These are phyloP conservation scores for Hemithea aestivaria DNA, from an alignment of 2,888 invertebrate species.

Conservation along the genomic window DNA sequence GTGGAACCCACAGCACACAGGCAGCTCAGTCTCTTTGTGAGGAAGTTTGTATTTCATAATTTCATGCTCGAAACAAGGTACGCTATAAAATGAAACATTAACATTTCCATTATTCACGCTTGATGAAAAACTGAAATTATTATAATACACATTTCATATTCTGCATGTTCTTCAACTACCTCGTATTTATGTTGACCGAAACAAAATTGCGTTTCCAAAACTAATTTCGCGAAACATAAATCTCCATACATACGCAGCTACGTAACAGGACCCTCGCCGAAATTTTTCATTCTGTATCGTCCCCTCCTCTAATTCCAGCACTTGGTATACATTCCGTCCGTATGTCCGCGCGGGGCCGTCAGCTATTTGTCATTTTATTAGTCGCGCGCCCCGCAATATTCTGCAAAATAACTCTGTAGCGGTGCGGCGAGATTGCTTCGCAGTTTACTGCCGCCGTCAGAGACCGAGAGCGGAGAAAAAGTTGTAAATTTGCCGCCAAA, in stretches of 20 bases:
- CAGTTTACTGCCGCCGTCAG: slow-evolving; percentile 65
- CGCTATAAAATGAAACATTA: no score
- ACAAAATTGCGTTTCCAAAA: slow-evolving; percentile 12
- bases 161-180: slow-evolving; percentile 4
- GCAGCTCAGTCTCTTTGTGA: no score
- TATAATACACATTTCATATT: no score
- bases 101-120: no score
- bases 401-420: slow-evolving; percentile 67
- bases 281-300: slow-evolving; percentile 26
- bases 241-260: slow-evolving; percentile 16
- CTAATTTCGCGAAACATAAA: slow-evolving; percentile 20
- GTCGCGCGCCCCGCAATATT: slow-evolving; percentile 68
- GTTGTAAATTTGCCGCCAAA: slow-evolving; percentile 74
- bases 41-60: no score
- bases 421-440: slow-evolving; percentile 65
- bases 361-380: slow-evolving; percentile 76
- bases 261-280: slow-evolving; percentile 19
- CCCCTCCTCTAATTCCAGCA: slow-evolving; percentile 28
- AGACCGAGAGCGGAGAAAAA: slow-evolving; percentile 62
- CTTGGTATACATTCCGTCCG: slow-evolving; percentile 38
- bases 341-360: slow-evolving; percentile 49
- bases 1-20: no score
- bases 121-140: no score
- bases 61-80: no score
- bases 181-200: slow-evolving; percentile 14